Percentiles rank a stretch among this genome's conserved stretches.
Conservation (phyloP, 2,888 invertebrate species). For the Apodemia zela region DNA sequence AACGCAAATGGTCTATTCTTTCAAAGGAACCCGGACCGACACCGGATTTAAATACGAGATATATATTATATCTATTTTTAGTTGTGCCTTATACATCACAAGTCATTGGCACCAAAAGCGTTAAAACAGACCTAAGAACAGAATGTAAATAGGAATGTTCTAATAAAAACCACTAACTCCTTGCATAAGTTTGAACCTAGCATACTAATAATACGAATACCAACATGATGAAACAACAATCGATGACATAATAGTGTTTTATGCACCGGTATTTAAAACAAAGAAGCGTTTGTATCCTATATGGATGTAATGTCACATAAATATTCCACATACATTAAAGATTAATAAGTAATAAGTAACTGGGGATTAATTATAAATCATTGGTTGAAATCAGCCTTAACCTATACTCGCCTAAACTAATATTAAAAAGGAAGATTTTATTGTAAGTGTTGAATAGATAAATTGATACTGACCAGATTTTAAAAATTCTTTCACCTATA, state of each 20-base stretch:
- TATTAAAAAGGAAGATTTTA: no score
- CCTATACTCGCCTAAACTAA: no score
- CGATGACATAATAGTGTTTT: conserved; percentile 9
- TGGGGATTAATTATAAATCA: no score
- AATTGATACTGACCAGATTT: no score
- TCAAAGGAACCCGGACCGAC: no score
- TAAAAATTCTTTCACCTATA: no score
- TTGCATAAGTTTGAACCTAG: conserved; percentile 14
- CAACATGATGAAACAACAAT: conserved; percentile 13
- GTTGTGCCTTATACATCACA: neutral
- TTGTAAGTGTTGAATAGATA: no score
- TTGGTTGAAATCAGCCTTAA: no score
- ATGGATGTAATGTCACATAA: conserved; percentile 7
- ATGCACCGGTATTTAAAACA: conserved; percentile 3
- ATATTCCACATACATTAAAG: neutral
- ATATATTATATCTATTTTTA: no score
- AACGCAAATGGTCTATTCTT: no score
- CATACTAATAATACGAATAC: conserved; percentile 19
- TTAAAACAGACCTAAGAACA: neutral
- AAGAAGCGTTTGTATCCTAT: neutral
- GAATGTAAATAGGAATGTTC: neutral
- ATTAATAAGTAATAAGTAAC: neutral
- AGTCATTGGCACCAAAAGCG: neutral
- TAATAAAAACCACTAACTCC: neutral
- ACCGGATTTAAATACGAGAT: no score